These are phyloP conservation scores for Eupithecia inturbata DNA, from an alignment of 2,888 invertebrate species.

Conservation along the genomic window DNA sequence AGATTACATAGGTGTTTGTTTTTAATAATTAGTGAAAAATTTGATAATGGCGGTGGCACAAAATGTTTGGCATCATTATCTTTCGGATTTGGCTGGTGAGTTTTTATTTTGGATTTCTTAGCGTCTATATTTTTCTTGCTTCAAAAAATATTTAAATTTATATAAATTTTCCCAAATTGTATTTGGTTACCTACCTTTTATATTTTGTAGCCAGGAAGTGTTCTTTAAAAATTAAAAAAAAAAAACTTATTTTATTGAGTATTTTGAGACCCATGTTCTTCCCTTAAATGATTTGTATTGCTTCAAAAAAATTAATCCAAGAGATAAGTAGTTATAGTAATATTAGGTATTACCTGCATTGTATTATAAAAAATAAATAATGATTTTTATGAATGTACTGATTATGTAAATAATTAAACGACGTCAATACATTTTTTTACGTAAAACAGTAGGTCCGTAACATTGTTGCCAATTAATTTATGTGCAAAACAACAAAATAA, in stretches of 20 bases:
- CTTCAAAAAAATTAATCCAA: neutral
- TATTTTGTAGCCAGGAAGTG: neutral
- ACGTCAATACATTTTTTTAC: neutral
- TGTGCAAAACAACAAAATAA: neutral
- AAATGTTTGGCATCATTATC: conserved; percentile 3
- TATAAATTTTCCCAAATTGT: neutral
- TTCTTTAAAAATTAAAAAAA: too few relatives aligned
- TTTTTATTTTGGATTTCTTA: neutral
- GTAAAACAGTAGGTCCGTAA: neutral
- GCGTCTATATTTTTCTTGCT: too few relatives aligned
- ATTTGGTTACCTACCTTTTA: neutral
- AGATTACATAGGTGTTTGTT: neutral
- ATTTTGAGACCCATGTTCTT: neutral
- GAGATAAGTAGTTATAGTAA: too few relatives aligned
- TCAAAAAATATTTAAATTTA: neutral
- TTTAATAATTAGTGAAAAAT: neutral
- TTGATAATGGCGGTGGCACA: neutral
- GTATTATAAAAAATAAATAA: too few relatives aligned
- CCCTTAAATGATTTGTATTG: neutral
- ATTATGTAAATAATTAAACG: neutral
- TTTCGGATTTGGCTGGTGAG: conserved; percentile 8
- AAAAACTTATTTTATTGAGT: too few relatives aligned
- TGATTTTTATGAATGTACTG: neutral
- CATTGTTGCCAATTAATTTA: neutral
- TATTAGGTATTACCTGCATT: too few relatives aligned